A percentile compares a stretch with the other conserved stretches of the same genome.
phyloP scores from a whole-genome alignment of 2,888 invertebrate genomes.

The Leucozona laternaria region DNA sequence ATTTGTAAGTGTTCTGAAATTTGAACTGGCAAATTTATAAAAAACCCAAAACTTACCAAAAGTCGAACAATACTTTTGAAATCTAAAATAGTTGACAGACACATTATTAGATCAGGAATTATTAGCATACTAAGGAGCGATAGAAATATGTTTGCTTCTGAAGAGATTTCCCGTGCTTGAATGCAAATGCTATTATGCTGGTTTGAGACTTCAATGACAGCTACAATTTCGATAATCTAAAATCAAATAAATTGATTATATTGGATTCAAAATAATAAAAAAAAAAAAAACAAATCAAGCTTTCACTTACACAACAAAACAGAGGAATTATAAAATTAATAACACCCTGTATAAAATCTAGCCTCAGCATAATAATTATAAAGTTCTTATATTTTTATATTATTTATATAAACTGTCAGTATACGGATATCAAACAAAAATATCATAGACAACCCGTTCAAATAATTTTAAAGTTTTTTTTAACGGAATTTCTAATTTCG shows the following conservation, averaged over 20 bases:
- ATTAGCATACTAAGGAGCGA: constrained; percentile 11
- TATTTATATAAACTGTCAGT: not conserved
- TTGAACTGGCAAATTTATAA: not conserved
- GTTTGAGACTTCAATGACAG: not conserved
- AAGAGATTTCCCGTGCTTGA: constrained; percentile 50
- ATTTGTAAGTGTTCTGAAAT: too few relatives aligned
- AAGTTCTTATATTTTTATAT: not conserved
- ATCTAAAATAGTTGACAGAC: constrained; percentile 7
- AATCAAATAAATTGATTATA: not conserved
- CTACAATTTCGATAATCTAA: constrained; percentile 44
- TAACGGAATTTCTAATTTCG: too few relatives aligned
- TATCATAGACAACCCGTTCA: not conserved
- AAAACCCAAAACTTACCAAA: constrained; percentile 22
- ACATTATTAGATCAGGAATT: constrained; percentile 39
- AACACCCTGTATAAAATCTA: not conserved
- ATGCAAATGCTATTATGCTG: constrained; percentile 56
- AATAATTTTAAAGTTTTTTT: too few relatives aligned
- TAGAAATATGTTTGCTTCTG: constrained; percentile 1
- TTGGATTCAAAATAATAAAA: not conserved
- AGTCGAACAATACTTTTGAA: constrained; percentile 23
- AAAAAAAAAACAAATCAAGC: not conserved
- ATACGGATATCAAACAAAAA: not conserved
- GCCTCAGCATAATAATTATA: not conserved
- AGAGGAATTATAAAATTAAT: constrained; percentile 17
- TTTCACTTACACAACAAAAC: constrained; percentile 28